Evolutionary conservation across 1,140 invertebrate genomes (phyloP).

Genomic region (Ptiloglossa arizonensis): DNA sequence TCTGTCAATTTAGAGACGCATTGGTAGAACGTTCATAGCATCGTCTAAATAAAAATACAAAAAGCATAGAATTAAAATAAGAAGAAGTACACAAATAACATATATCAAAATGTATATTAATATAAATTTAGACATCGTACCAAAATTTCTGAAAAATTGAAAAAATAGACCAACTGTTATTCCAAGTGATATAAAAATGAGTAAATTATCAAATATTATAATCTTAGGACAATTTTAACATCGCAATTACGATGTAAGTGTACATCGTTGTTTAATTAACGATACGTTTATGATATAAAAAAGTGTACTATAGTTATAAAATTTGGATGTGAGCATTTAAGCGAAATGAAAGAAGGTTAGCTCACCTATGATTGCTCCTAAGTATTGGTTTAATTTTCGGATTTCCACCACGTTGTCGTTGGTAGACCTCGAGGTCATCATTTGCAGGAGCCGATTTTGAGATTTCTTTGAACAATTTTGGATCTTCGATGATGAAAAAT

Average conservation of each 20-base stretch:
- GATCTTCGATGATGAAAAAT: not conserved
- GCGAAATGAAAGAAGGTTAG: conserved; percentile 9
- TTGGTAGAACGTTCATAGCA: not conserved
- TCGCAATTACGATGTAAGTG: too few relatives aligned
- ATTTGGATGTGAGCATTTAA: too few relatives aligned
- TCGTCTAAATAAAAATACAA: not conserved
- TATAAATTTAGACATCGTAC: not conserved
- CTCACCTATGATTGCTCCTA: conserved; percentile 72
- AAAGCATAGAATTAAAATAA: not conserved
- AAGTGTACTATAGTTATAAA: not conserved
- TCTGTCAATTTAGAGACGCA: not conserved
- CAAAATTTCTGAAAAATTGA: not conserved
- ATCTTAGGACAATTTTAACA: not conserved
- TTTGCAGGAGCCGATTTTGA: not conserved
- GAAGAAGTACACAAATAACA: not conserved
- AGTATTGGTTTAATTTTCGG: conserved; percentile 73
- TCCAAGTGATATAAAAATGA: too few relatives aligned
- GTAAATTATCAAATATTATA: too few relatives aligned
- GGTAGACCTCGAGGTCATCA: conserved; percentile 47
- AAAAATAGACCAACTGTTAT: not conserved
- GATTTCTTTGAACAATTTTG: conserved; percentile 11
- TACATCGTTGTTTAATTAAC: not conserved
- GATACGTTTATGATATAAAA: not conserved
- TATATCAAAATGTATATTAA: conserved; percentile 17
- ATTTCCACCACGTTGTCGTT: conserved; percentile 13